Evolutionary conservation across 2,888 invertebrate genomes (phyloP), one percentile per base, ranked within the genome.

Genomic region (Embidobia sp.): DNA sequence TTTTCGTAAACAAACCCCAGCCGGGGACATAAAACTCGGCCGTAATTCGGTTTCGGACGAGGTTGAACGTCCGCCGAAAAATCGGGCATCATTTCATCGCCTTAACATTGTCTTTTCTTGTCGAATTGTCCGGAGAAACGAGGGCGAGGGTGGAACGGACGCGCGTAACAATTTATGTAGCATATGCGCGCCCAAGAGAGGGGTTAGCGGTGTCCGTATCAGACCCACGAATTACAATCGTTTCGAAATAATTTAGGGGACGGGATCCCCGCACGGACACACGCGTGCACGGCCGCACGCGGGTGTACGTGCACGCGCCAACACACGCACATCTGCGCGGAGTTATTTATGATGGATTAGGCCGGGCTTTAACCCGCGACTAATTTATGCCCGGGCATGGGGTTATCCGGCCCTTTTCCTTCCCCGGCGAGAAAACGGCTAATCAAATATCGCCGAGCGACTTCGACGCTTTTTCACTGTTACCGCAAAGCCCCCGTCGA

Each of bases 261-360:
- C 85, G 82, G 82, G 78, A 85, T 85, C 84, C 83, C 85, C 83
- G 82, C 70, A 80, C 31, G 35, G 26, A 61, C 42, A 51, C 79
- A 78, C 80, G 74, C 70, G 78, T 69, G 69, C 79, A 80, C 78
- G 79, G 85, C 84, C 86, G 87, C 86, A 85, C 87, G n/a, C n/a
- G n/a, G n/a, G 86, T 80, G 84, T 82, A 64, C 64, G 57, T 64
- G 35, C 35, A 63, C 81, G 77, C 74, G 82, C 76, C 69, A 79
- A 81, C 80, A 81, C 70, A 81, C 82, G 80, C 86, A 85, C 88
- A 88, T 87, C 87, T 87, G 87, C 81, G 85, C 83, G 80, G 85
- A 89, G 88, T 89, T 89, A 89, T 89, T 89, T 89, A 88, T 88
- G 88, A 88, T 87, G 87, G 88, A 89, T 88, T 87, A 87, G 85